Evolutionary conservation across 2,113 vertebrate genomes (phyloP).

Genomic region (Orthonyx spaldingii): DNA sequence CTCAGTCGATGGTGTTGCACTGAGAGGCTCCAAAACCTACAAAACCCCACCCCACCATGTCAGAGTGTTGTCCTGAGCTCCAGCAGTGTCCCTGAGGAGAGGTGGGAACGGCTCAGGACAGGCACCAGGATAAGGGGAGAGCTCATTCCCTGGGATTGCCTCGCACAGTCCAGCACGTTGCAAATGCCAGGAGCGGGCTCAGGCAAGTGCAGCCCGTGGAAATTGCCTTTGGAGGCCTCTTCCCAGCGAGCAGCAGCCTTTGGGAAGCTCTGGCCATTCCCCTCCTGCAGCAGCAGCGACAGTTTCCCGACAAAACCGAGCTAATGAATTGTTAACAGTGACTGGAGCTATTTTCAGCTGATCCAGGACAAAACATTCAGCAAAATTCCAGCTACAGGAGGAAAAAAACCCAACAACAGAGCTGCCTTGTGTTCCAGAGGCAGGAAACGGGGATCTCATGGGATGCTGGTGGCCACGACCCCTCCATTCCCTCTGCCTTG

Average conservation of each 20-base stretch:
- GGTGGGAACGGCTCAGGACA: background rate
- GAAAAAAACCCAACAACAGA: background rate
- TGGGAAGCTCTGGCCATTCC: background rate
- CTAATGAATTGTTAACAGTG: background rate
- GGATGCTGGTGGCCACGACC: background rate
- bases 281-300: background rate
- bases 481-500: background rate
- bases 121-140: background rate
- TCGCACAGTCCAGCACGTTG: rapidly evolving
- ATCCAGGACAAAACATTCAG: background rate
- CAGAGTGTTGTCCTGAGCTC: background rate
- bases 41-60: rapidly evolving
- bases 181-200: background rate
- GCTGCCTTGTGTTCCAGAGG: background rate
- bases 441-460: background rate
- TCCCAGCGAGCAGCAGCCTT: background rate
- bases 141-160: background rate
- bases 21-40: background rate
- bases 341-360: background rate
- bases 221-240: background rate
- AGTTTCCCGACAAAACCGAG: background rate
- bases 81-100: background rate
- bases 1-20: background rate
- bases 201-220: background rate
- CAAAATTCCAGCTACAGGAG: background rate